These are phyloP conservation scores for Anneissia japonica DNA, from an alignment of 35 echinoderm and acorn worm genomes.

Conservation along the genomic window DNA sequence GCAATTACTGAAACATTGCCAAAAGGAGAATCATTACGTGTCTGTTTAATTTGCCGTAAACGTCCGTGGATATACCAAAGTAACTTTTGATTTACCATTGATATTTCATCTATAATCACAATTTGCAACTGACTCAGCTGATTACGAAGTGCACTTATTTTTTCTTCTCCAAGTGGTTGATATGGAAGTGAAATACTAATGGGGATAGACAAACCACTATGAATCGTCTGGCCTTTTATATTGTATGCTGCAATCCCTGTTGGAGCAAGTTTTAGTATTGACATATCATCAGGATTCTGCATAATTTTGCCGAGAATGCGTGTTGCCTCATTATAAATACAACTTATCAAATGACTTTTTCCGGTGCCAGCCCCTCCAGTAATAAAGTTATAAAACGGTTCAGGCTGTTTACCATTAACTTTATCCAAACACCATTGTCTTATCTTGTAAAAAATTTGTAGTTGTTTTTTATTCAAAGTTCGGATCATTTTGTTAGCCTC, in stretches of 20 bases:
- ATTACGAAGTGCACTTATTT: conserved; percentile 25
- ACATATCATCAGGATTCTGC: background rate
- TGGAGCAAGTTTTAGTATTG: no score
- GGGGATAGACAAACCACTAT: no score
- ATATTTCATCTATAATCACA: conserved; percentile 82
- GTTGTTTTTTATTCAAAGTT: no score
- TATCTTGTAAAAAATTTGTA: no score
- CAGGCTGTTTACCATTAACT: no score
- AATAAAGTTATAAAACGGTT: no score
- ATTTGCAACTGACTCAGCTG: conserved; percentile 38
- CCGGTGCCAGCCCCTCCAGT: background rate
- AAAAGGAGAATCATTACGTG: conserved; percentile 24
- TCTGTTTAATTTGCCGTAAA: conserved; percentile 55
- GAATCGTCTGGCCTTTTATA: no score
- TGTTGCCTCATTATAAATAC: background rate
- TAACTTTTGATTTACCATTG: conserved; percentile 39
- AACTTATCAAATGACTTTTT: background rate
- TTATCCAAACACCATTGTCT: no score
- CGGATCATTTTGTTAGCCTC: no score
- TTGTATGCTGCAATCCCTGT: no score
- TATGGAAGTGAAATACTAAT: no score
- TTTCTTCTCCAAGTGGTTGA: conserved; percentile 50
- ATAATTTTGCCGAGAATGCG: background rate
- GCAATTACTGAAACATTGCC: conserved; percentile 44
- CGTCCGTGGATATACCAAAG: conserved; percentile 25